Evolutionary conservation across 2,888 invertebrate species (phyloP).

Genomic region (Heliconius charithonia): DNA sequence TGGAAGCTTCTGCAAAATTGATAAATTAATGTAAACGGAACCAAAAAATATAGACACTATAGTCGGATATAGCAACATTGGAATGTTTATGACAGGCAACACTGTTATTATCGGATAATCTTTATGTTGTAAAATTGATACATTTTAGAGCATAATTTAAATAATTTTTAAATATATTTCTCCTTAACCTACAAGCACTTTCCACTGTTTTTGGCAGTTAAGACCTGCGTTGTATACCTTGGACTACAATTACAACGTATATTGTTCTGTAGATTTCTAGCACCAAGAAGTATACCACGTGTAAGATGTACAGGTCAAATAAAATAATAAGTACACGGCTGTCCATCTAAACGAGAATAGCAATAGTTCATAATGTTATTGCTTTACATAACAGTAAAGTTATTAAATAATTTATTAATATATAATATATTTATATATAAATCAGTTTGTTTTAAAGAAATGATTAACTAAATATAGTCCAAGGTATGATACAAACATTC

Average conservation of each 20-base stretch:
- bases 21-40: constrained; percentile 10
- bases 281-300: constrained; percentile 17
- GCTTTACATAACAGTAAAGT: not conserved
- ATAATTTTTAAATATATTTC: constrained; percentile 52
- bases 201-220: constrained; percentile 62
- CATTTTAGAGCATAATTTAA: constrained; percentile 50
- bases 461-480: constrained; percentile 4
- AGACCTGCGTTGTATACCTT: constrained; percentile 49
- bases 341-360: not conserved
- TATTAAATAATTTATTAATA: constrained; percentile 18
- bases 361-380: not conserved
- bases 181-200: constrained; percentile 50
- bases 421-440: not conserved
- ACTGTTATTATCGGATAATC: constrained; percentile 2
- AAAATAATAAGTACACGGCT: constrained; percentile 13
- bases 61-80: constrained; percentile 23
- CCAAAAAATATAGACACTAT: constrained; percentile 10
- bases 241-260: constrained; percentile 7
- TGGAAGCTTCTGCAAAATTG: constrained; percentile 1
- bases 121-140: constrained; percentile 22
- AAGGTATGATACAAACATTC: constrained; percentile 7
- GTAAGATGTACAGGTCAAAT: not conserved
- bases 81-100: constrained; percentile 32
- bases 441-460: not conserved
- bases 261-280: not conserved